phyloP scores from a whole-genome alignment of 2,888 invertebrate species.

The Xestia c-nigrum region DNA sequence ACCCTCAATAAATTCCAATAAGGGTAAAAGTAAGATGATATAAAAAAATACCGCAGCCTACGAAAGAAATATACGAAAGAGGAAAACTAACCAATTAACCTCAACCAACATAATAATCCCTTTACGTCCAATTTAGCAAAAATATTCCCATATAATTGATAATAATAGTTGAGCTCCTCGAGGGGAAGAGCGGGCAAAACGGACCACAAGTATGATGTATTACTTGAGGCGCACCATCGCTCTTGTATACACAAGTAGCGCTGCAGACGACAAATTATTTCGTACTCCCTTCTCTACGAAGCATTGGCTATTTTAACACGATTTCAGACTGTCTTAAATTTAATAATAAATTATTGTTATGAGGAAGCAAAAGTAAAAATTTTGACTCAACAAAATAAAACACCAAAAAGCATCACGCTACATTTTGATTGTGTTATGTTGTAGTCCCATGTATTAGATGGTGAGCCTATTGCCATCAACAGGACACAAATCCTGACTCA shows the following conservation, averaged over 20 bases:
- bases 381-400: no score
- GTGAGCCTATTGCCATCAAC: neutral
- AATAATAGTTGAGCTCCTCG: slow-evolving; percentile 46
- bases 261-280: slow-evolving; percentile 71
- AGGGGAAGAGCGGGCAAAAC: slow-evolving; percentile 27
- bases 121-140: slow-evolving; percentile 25
- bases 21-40: neutral
- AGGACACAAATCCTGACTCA: neutral
- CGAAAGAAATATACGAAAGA: neutral
- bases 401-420: neutral
- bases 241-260: slow-evolving; percentile 72
- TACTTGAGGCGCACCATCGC: slow-evolving; percentile 66
- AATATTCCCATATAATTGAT: slow-evolving; percentile 50
- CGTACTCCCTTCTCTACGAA: slow-evolving; percentile 55
- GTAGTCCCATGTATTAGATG: neutral
- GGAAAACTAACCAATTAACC: slow-evolving; percentile 31
- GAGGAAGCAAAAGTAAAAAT: neutral
- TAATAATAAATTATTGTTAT: neutral
- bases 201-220: slow-evolving; percentile 71
- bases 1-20: neutral
- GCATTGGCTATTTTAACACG: neutral
- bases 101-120: slow-evolving; percentile 8
- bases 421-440: neutral
- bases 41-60: neutral
- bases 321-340: neutral